These are phyloP conservation scores for Tipula vernalis DNA, from an alignment of 2,888 invertebrate species.

Conservation along the genomic window DNA sequence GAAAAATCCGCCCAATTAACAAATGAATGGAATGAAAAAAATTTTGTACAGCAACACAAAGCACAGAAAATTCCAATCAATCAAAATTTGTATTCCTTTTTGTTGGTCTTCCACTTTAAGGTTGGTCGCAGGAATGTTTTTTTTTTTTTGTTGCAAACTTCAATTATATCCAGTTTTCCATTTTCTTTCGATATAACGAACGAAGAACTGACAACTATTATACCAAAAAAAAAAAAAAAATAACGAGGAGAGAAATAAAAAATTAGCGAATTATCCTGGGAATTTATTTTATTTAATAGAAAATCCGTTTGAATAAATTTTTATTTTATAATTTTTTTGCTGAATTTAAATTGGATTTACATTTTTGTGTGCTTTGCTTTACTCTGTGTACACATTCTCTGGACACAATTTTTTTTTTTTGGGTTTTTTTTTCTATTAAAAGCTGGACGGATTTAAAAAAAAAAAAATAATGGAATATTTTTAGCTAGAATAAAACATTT, in stretches of 20 bases:
- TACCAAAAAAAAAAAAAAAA: background rate
- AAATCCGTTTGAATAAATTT: background rate
- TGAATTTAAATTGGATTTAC: background rate
- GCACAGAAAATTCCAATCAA: background rate
- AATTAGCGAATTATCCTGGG: constrained; percentile 4
- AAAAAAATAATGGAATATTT: background rate
- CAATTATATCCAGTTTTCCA: background rate
- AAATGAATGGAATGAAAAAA: background rate
- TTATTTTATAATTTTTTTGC: background rate
- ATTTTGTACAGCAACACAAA: background rate
- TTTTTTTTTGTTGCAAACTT: background rate
- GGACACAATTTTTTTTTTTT: background rate
- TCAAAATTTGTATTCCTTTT: background rate
- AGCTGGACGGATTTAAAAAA: background rate
- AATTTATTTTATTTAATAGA: background rate
- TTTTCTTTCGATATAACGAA: background rate
- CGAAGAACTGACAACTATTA: background rate
- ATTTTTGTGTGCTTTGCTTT: background rate
- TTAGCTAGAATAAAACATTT: background rate
- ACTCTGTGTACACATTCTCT: background rate
- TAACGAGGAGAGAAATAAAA: background rate
- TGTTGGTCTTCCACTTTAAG: background rate
- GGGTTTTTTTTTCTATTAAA: background rate
- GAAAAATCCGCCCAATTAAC: background rate
- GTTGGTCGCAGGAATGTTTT: background rate